Conservation (phyloP, 2,113 vertebrate species). For the Octodon degus region DNA sequence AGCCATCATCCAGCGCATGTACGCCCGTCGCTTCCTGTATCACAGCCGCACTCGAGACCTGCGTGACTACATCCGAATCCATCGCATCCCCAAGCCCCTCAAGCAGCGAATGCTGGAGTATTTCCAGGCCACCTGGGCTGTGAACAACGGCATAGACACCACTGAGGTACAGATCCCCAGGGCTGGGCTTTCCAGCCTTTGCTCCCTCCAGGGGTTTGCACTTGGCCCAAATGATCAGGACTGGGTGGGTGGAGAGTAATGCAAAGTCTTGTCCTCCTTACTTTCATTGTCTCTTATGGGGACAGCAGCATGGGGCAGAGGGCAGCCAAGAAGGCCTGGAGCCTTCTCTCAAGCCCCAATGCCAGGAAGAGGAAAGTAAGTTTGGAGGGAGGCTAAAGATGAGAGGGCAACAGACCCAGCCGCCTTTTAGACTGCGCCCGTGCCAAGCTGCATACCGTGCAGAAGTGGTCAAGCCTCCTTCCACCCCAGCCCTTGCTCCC, state of each 20-base stretch:
- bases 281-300: neutral
- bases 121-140: slow-evolving; percentile 86
- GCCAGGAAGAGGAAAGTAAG: neutral
- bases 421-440: fast-evolving
- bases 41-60: slow-evolving; percentile 86
- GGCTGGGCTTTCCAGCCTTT: neutral
- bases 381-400: neutral
- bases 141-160: slow-evolving; percentile 86
- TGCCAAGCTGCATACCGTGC: neutral
- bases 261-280: neutral
- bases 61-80: slow-evolving; percentile 85
- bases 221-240: neutral
- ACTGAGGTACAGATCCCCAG: slow-evolving; percentile 77
- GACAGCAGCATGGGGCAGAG: neutral
- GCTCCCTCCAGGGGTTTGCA: neutral
- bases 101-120: slow-evolving; percentile 86
- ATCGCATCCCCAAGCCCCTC: slow-evolving; percentile 85
- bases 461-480: neutral
- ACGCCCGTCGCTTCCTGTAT: slow-evolving; percentile 86
- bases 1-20: slow-evolving; percentile 88
- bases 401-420: neutral
- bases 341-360: neutral
- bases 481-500: neutral
- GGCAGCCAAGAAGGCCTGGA: neutral
- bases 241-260: neutral